Percentiles rank a stretch among this genome's conserved stretches.
Evolutionary conservation across 2,888 invertebrate species (phyloP).

Genomic region (Iselma pallidipennis): DNA sequence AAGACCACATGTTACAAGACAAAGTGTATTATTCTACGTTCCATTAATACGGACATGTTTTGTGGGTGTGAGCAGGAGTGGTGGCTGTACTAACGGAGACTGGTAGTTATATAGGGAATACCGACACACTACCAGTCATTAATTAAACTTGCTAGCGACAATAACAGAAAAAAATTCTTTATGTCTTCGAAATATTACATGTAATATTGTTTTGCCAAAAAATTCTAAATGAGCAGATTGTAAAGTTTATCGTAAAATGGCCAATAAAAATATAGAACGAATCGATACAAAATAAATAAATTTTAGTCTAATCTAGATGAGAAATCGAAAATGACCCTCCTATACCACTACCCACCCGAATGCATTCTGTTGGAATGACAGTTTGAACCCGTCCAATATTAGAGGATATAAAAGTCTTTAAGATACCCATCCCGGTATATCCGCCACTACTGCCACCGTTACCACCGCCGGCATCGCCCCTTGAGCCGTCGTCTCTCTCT

Average conservation of each 20-base stretch:
- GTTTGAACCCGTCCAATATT: constrained; percentile 48
- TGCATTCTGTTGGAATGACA: constrained; percentile 44
- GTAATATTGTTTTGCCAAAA: neutral
- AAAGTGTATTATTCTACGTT: constrained; percentile 50
- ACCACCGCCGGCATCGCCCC: constrained; percentile 7
- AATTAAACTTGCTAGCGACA: constrained; percentile 13
- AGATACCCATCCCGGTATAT: constrained; percentile 38
- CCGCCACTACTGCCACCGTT: constrained; percentile 18
- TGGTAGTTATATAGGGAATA: neutral
- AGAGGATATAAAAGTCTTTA: constrained; percentile 50
- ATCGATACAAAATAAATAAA: constrained; percentile 28
- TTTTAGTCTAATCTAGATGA: constrained; percentile 41
- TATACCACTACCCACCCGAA: constrained; percentile 26
- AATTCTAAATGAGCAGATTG: constrained; percentile 11
- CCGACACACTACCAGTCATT: constrained; percentile 9
- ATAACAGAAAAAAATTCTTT: constrained; percentile 1
- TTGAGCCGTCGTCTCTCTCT: constrained; percentile 16
- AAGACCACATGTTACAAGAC: constrained; percentile 54
- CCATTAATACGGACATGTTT: constrained; percentile 43
- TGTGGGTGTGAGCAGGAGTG: constrained; percentile 6
- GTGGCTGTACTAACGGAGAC: neutral
- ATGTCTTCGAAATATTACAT: neutral
- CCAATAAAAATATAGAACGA: constrained; percentile 24
- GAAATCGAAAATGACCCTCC: constrained; percentile 35
- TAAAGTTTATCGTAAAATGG: neutral